Base-by-base conservation (phyloP, 2,797 vertebrate genomes). In the Diceros bicornis region DNA sequence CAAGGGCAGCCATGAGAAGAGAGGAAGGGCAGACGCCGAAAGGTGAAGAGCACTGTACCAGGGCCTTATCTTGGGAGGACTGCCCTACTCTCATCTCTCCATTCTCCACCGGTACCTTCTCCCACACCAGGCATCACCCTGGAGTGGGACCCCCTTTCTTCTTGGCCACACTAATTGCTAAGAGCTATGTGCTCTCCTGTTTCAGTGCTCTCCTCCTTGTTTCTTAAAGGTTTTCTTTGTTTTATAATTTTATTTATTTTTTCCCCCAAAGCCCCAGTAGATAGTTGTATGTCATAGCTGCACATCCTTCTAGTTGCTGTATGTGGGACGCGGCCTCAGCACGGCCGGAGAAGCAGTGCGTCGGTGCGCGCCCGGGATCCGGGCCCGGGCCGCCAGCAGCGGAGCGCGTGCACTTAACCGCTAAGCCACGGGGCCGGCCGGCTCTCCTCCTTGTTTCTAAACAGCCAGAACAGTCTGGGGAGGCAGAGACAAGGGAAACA, bases 1-100 rank as follows among this genome's bases (percentile, higher is more conserved):
- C 95, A 94, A 97, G 97, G 92, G 66, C 89, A 93, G 88, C 91
- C 86, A 61, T 68, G 85, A 95, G 57, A 21, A 74, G 66, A 72
- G 61, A 94, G 75, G 94, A 57, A 75, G 37, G 82, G 81, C 57
- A 68, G 77, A 90, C 89, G 62, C 86, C 52, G 50, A 27, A 41
- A 68, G 34, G 88, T 41, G 50, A 66, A 78, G 61, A 74, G 72
- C 57, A 57, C 91, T 27, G 7, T 81, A 94, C 82, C 85, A 89
- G 85, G 59, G 74, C 83, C 89, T 96, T 78, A 68, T 79, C 75
- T 88, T 44, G 52, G 47, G 88, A 69, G 32, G 18, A 52, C 32
- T 52, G 50, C 44, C 44, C 81, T 66, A 11, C n/a, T 74, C 29
- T 75, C 25, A 25, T 13, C 81, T 92, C 72, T 81, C 44, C 91